phyloP scores from a whole-genome alignment of 2,113 vertebrate genomes.

The Rhagologus leucostigma region DNA sequence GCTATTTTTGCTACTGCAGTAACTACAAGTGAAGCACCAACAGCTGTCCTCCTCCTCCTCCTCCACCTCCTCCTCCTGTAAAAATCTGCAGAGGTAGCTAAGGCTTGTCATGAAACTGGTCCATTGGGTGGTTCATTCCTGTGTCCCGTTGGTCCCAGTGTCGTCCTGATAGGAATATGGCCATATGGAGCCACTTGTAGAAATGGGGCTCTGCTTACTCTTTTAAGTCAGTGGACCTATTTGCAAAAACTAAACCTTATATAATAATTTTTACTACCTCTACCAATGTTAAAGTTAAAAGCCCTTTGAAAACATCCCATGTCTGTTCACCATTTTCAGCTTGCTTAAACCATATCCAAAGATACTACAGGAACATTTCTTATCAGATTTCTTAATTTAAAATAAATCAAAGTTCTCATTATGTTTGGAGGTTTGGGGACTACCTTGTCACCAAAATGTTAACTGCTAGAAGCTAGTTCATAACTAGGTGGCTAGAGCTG shows the following conservation, averaged over 20 bases:
- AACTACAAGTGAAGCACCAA: neutral
- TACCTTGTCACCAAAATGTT: neutral
- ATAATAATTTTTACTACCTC: neutral
- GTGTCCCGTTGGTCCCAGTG: neutral
- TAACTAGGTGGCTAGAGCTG: neutral
- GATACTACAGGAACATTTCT: neutral
- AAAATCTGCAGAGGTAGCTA: neutral
- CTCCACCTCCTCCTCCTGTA: neutral
- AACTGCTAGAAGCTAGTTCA: neutral
- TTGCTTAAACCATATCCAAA: neutral
- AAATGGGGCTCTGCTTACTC: neutral
- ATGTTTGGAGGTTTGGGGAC: neutral
- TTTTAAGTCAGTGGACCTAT: neutral
- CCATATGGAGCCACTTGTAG: neutral
- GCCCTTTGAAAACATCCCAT: neutral
- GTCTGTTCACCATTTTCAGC: neutral
- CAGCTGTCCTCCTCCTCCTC: neutral
- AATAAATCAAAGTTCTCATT: neutral
- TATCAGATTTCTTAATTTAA: neutral
- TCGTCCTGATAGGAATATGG: neutral
- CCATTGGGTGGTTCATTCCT: neutral
- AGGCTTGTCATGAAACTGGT: neutral
- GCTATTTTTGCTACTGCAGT: neutral
- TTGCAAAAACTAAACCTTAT: neutral
- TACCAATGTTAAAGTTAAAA: neutral